Evolutionary conservation across 1,140 invertebrate species (phyloP).

Genomic region (Solen grandis): DNA sequence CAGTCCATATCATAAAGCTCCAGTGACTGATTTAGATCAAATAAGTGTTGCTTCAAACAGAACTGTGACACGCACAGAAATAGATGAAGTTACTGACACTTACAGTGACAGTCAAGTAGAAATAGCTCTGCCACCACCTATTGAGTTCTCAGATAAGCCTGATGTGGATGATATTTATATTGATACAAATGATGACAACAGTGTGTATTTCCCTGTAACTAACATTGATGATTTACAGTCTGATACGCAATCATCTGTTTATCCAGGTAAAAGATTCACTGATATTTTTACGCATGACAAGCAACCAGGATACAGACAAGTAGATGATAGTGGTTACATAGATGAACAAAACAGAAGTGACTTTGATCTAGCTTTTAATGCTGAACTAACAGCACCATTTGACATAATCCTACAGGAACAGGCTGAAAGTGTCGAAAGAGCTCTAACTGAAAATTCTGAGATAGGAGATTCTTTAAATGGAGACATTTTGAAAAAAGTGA

Average conservation of each 20-base stretch:
- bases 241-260: too few relatives aligned
- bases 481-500: constrained; percentile 17
- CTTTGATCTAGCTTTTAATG: constrained; percentile 48
- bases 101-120: not conserved
- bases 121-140: constrained; percentile 41
- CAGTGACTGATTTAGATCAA: constrained; percentile 7
- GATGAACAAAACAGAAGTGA: too few relatives aligned
- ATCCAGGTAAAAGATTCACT: too few relatives aligned
- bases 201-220: constrained; percentile 11
- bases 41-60: constrained; percentile 15
- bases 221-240: constrained; percentile 13
- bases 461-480: not conserved
- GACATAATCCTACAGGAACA: constrained; percentile 49
- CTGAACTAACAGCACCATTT: constrained; percentile 52
- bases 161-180: not conserved
- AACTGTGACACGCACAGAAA: not conserved
- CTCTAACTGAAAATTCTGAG: not conserved
- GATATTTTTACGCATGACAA: too few relatives aligned
- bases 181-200: not conserved
- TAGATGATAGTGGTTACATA: too few relatives aligned
- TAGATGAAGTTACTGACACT: constrained; percentile 13
- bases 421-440: constrained; percentile 20
- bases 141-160: constrained; percentile 35
- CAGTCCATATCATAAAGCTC: not conserved
- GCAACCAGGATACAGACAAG: too few relatives aligned